Conservation (phyloP, 1,140 invertebrate genomes). For the Ceratina calcarata region DNA sequence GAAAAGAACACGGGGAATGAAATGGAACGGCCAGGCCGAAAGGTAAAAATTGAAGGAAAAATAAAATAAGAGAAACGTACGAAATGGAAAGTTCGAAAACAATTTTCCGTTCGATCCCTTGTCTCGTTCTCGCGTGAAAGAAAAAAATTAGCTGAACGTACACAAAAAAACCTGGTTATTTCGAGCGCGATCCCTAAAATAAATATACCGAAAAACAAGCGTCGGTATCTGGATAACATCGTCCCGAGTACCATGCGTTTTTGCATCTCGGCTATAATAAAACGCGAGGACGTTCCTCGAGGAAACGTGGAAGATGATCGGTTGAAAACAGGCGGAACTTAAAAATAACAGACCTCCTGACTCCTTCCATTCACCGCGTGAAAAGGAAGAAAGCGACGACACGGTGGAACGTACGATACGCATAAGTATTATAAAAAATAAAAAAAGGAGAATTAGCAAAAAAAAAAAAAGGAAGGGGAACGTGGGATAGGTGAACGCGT, state of each 20-base stretch:
- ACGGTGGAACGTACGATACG: background rate
- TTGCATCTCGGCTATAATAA: background rate
- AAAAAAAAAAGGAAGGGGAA: background rate
- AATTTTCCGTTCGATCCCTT: background rate
- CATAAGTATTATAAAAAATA: background rate
- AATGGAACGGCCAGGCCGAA: background rate
- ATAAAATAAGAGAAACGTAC: background rate
- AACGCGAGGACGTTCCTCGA: background rate
- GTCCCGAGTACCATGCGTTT: background rate
- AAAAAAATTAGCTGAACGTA: background rate
- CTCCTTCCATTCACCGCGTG: background rate
- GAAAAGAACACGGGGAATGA: background rate
- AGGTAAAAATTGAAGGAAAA: background rate
- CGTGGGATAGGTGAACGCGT: background rate
- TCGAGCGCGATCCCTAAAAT: background rate
- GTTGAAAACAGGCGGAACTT: background rate
- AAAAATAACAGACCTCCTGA: background rate
- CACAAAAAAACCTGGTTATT: background rate
- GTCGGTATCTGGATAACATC: background rate
- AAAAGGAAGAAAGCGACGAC: background rate
- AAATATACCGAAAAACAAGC: background rate
- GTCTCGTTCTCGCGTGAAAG: no score
- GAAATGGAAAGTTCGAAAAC: background rate
- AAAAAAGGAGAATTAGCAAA: background rate
- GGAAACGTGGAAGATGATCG: background rate